These are phyloP conservation scores for Poecilia velifera DNA, from an alignment of 2,797 vertebrate genomes.

Conservation along the genomic window DNA sequence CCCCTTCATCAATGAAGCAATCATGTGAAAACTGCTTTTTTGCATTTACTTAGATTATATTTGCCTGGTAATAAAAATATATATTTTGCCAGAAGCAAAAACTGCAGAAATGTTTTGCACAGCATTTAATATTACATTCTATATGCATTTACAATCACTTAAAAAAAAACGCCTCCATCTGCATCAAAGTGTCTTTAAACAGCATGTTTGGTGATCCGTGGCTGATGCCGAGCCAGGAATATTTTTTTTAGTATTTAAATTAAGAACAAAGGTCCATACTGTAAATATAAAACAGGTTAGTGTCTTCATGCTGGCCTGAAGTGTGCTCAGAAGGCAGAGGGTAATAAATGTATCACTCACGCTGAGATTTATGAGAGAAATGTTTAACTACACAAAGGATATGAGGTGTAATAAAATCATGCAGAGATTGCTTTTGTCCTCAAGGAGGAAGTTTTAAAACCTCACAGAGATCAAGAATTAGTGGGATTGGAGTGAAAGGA, in stretches of 20 bases:
- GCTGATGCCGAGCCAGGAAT: not conserved
- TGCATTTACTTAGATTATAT: not conserved
- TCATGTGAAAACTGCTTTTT: not conserved
- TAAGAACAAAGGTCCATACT: constrained; percentile 60
- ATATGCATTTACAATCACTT: constrained; percentile 2
- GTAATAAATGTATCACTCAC: constrained; percentile 53
- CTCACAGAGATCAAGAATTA: not conserved
- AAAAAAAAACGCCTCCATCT: not conserved
- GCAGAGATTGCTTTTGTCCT: constrained; percentile 1
- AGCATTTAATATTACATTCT: not conserved
- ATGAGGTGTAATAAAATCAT: constrained; percentile 29
- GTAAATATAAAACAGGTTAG: constrained; percentile 31
- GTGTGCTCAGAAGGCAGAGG: not conserved
- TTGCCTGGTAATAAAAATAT: not conserved
- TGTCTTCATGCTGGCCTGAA: constrained; percentile 14
- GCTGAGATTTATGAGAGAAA: constrained; percentile 36
- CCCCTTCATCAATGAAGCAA: not conserved
- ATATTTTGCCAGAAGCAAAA: not conserved
- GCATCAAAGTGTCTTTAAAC: not conserved
- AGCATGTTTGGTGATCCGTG: not conserved
- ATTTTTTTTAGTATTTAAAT: not conserved
- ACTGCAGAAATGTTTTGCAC: not conserved
- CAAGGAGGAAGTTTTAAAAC: not conserved
- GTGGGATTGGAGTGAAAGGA: not conserved
- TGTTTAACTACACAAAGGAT: constrained; percentile 48